A percentile compares a stretch with the other conserved stretches of the same genome.
Evolutionary conservation across 2,113 vertebrate genomes (phyloP).

Genomic region (Dicentrarchus labrax): DNA sequence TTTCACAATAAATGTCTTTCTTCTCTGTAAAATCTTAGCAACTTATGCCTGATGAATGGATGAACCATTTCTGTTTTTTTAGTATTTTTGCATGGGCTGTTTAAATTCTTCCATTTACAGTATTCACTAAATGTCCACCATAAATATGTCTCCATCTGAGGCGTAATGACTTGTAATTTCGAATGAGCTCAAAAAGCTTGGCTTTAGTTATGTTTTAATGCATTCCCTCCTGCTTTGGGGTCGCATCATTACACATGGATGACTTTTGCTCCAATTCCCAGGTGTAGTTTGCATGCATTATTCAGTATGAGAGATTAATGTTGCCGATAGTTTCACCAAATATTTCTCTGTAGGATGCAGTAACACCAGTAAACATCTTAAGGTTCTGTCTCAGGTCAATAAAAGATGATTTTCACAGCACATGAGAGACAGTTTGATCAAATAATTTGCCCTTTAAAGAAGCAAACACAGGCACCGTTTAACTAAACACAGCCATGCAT

Average conservation of each 20-base stretch:
- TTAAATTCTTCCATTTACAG: background rate
- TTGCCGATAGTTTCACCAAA: slow-evolving; percentile 35
- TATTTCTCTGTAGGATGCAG: slow-evolving; percentile 13
- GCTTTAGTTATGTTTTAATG: slow-evolving; percentile 11
- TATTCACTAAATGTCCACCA: background rate
- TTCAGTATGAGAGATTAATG: slow-evolving; percentile 56
- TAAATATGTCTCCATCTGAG: slow-evolving; percentile 12
- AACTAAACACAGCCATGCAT: slow-evolving; percentile 5
- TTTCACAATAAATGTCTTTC: too few relatives aligned
- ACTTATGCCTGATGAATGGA: background rate
- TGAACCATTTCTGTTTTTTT: background rate
- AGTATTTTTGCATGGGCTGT: background rate
- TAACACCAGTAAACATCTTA: slow-evolving; percentile 19
- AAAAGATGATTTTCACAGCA: slow-evolving; percentile 4
- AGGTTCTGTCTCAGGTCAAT: slow-evolving; percentile 12
- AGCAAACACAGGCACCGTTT: slow-evolving; percentile 10
- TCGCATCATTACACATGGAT: slow-evolving; percentile 45
- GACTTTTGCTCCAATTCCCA: slow-evolving; percentile 26
- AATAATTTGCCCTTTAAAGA: slow-evolving; percentile 27
- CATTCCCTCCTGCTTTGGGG: slow-evolving; percentile 21
- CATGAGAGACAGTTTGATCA: slow-evolving; percentile 23
- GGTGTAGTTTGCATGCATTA: slow-evolving; percentile 42
- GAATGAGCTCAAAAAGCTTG: slow-evolving; percentile 10
- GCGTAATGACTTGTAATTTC: slow-evolving; percentile 20
- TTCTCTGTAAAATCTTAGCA: background rate